phyloP scores from a whole-genome alignment of 2,797 vertebrate genomes.

The Falco naumanni region DNA sequence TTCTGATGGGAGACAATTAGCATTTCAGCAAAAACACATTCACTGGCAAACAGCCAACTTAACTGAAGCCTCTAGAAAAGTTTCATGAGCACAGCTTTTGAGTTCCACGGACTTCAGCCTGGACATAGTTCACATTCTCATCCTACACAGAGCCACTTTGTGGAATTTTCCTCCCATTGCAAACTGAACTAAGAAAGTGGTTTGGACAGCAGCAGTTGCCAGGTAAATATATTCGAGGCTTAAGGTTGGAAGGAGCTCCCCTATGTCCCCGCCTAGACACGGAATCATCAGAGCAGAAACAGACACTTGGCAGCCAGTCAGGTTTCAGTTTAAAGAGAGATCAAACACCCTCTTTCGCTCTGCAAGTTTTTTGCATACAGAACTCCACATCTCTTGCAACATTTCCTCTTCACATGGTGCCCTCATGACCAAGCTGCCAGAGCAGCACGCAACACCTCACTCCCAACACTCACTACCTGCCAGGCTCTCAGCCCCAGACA shows the following conservation, averaged over 20 bases:
- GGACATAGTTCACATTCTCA: slow-evolving; percentile 60
- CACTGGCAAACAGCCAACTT: background rate
- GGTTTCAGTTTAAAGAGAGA: slow-evolving; percentile 17
- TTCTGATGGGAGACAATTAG: background rate
- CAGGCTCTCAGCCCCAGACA: background rate
- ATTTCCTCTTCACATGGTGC: slow-evolving; percentile 29
- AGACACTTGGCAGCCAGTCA: background rate
- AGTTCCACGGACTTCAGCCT: slow-evolving; percentile 30
- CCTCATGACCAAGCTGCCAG: background rate
- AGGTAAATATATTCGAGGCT: background rate
- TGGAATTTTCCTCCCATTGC: slow-evolving; percentile 29
- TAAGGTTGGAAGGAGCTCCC: background rate
- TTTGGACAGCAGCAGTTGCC: background rate
- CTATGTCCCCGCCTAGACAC: background rate
- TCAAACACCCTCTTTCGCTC: background rate
- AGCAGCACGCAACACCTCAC: background rate
- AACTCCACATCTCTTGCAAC: slow-evolving; percentile 14
- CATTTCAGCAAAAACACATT: background rate
- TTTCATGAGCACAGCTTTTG: background rate
- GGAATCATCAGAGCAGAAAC: background rate
- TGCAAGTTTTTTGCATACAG: background rate
- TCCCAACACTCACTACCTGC: background rate
- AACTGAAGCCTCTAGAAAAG: background rate
- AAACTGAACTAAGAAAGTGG: background rate
- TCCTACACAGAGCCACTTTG: background rate